Evolutionary conservation across 1,140 invertebrate species (phyloP).

Genomic region (Bombus waltoni): DNA sequence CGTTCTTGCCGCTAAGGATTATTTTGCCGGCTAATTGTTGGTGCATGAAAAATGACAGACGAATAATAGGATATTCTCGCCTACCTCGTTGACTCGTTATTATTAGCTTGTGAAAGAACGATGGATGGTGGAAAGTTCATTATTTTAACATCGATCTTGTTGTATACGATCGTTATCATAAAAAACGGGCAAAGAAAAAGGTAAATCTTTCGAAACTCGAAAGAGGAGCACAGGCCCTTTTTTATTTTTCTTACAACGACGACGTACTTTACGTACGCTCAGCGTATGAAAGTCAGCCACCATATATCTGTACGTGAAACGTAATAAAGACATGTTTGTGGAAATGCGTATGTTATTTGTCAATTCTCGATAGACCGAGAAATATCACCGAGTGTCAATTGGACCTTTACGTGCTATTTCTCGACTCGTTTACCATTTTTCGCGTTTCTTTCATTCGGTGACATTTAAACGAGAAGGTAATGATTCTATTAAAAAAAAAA

Average conservation of each 20-base stretch:
- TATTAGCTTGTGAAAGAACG: conserved; percentile 22
- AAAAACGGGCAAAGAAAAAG: background rate
- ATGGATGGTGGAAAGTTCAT: conserved; percentile 15
- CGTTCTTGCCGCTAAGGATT: background rate
- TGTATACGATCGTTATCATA: conserved; percentile 28
- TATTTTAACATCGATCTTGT: conserved; percentile 42
- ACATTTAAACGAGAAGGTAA: background rate
- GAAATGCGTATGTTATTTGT: background rate
- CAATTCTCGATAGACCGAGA: background rate
- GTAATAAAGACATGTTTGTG: conserved; percentile 69
- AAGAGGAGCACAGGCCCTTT: conserved; percentile 57
- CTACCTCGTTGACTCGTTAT: conserved; percentile 53
- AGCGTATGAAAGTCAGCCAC: conserved; percentile 65
- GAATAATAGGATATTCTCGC: conserved; percentile 33
- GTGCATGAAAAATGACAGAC: background rate
- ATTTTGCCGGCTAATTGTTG: conserved; percentile 22
- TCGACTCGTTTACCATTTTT: background rate
- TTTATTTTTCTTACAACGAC: conserved; percentile 70
- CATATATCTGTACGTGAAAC: conserved; percentile 66
- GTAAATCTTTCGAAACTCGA: conserved; percentile 12
- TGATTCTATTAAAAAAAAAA: background rate
- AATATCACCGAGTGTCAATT: no score
- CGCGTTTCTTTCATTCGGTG: no score
- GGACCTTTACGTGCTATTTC: background rate
- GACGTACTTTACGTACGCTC: conserved; percentile 63